phyloP scores from a whole-genome alignment of 2,797 vertebrate genomes.

The Liasis olivaceus region DNA sequence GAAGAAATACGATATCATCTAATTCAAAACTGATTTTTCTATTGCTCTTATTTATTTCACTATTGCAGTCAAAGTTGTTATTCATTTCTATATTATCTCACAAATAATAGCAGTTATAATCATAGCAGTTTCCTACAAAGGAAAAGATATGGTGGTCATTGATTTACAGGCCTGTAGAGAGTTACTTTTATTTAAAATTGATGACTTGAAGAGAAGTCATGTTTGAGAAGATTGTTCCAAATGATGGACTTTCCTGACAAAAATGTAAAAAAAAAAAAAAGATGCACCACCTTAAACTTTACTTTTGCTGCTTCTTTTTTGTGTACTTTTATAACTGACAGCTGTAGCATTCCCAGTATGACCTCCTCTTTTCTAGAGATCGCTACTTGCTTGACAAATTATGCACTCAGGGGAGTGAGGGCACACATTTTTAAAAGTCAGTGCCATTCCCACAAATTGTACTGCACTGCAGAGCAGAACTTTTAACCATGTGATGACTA shows the following conservation, averaged over 20 bases:
- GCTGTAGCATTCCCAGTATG: conserved; percentile 8
- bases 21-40: conserved; percentile 27
- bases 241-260: conserved; percentile 32
- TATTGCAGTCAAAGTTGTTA: conserved; percentile 56
- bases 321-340: conserved; percentile 28
- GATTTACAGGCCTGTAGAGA: conserved; percentile 38
- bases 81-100: conserved; percentile 42
- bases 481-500: neutral
- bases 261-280: neutral
- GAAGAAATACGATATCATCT: conserved; percentile 1
- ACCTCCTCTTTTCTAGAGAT: conserved; percentile 40
- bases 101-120: conserved; percentile 70
- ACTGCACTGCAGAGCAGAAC: neutral
- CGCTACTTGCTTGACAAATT: conserved; percentile 33
- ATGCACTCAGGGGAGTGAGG: conserved; percentile 22
- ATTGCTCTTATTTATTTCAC: conserved; percentile 41
- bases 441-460: conserved; percentile 22
- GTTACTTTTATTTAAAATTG: conserved; percentile 38
- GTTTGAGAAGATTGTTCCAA: neutral
- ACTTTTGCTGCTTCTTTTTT: conserved; percentile 23
- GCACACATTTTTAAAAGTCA: conserved; percentile 16
- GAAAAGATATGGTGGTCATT: conserved; percentile 40
- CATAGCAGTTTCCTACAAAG: conserved; percentile 54
- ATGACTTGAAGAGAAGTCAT: conserved; percentile 49
- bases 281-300: neutral